Percentiles rank a stretch among this genome's conserved stretches.
Evolutionary conservation across 2,113 vertebrate species (phyloP).

Genomic region (Hemibagrus wyckioides): DNA sequence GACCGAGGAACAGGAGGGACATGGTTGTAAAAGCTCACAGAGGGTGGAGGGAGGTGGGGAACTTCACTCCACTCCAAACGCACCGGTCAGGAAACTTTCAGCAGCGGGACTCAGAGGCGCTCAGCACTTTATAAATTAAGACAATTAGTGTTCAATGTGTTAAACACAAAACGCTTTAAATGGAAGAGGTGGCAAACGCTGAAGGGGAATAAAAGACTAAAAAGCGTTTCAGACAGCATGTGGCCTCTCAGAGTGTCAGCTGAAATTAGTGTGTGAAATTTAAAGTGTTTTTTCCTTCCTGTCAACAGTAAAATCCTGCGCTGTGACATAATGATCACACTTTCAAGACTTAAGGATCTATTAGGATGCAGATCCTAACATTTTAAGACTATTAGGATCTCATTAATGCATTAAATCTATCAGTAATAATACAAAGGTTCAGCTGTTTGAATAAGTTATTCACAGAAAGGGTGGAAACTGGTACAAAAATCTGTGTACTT

Average conservation of each 20-base stretch:
- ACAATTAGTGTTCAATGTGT: slow-evolving; percentile 26
- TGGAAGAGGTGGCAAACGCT: background rate
- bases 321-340: background rate
- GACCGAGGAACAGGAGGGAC: background rate
- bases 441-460: background rate
- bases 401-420: background rate
- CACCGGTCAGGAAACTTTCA: background rate
- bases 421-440: background rate
- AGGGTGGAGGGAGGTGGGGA: slow-evolving; percentile 29
- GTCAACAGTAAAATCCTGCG: background rate
- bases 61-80: background rate
- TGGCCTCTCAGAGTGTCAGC: background rate
- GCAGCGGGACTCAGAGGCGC: background rate
- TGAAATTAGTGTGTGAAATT: background rate
- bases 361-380: too few species aligned
- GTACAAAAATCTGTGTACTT: background rate
- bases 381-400: background rate
- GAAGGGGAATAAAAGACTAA: slow-evolving; percentile 6
- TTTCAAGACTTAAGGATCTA: too few species aligned
- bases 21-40: background rate
- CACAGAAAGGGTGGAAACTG: background rate
- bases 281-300: background rate
- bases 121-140: slow-evolving; percentile 18
- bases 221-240: background rate
- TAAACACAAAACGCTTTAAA: background rate